Evolutionary conservation across 2,797 vertebrate species (phyloP).

Genomic region (Mycteria americana): DNA sequence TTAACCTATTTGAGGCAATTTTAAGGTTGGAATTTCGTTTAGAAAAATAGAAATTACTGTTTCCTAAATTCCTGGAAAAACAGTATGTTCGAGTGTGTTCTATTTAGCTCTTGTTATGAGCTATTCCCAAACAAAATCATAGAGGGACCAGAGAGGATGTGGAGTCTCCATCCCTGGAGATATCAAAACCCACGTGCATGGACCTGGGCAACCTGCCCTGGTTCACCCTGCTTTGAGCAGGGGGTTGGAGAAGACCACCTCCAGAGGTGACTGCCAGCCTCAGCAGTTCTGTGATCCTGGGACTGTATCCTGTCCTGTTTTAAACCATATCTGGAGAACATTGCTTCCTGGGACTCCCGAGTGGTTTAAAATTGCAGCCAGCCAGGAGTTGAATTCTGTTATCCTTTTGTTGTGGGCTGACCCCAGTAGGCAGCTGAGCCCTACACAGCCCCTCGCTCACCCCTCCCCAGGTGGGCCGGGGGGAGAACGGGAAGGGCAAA

Average conservation of each 20-base stretch:
- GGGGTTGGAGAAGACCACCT: neutral
- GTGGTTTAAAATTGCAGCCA: neutral
- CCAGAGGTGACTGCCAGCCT: neutral
- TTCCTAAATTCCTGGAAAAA: neutral
- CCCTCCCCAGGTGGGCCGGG: fast-evolving
- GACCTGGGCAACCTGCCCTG: neutral
- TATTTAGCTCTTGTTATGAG: neutral
- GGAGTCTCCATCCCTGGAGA: neutral
- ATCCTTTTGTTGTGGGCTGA: neutral
- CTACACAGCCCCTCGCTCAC: neutral
- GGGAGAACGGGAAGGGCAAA: neutral
- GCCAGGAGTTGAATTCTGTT: neutral
- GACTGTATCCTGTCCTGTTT: neutral
- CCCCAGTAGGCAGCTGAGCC: neutral
- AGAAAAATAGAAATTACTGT: neutral
- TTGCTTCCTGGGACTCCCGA: neutral
- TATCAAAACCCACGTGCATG: neutral
- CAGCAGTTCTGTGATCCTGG: neutral
- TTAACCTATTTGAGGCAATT: neutral
- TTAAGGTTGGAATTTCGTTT: neutral
- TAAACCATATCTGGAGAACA: neutral
- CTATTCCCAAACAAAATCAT: neutral
- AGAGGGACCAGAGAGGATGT: neutral
- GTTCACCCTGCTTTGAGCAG: neutral
- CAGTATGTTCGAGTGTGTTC: neutral